Base-by-base conservation (phyloP, 2,888 invertebrate species). In the Lissonota sp. region DNA sequence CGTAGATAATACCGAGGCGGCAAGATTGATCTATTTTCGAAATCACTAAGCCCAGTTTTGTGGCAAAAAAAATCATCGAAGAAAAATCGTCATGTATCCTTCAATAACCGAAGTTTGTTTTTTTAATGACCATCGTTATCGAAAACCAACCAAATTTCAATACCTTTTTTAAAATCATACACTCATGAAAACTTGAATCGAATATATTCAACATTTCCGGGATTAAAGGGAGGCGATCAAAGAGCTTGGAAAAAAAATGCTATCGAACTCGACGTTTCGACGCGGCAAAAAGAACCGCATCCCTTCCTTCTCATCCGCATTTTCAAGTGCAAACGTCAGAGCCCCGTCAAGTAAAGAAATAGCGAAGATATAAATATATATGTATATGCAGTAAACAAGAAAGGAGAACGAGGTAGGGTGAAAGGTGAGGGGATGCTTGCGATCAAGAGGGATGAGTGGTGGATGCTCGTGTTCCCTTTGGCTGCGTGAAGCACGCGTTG, bases 271-370 rank as follows among this genome's bases (percentile, higher is more conserved):
- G 12, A 57, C 42, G 10, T 57, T 58, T 49, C 14, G 16, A 60
- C 42, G 12, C 53, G 51, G 53, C 14, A n/a, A 64, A 63, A 40
- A 12, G 16, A 49, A 70, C 80, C 26, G 69, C 79, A 74, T n/a
- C 12, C 7, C 39, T 46, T 39, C 37, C 6, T 3, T 53, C 26
- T 40, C 49, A 70, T 80, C 74, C 60, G 75, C 82, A 83, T 83
- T 84, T 83, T 80, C 80, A 86, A 53, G 8, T 39, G 37, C 58
- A 53, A 53, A 62, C 49, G 60, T 57, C 62, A 40, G 62, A 63
- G 12, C 40, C 44, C 44, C 40, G 49, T 57, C 40, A 10, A 16
- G 66, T 62, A 46, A 67, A 51, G 37, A 57, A 69, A 69, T 49
- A 63, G 53, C 39, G 44, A 53, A 40, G 46, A 44, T 60, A 44